Conservation (phyloP, 2,797 vertebrate species). For the Hylomyscus alleni region DNA sequence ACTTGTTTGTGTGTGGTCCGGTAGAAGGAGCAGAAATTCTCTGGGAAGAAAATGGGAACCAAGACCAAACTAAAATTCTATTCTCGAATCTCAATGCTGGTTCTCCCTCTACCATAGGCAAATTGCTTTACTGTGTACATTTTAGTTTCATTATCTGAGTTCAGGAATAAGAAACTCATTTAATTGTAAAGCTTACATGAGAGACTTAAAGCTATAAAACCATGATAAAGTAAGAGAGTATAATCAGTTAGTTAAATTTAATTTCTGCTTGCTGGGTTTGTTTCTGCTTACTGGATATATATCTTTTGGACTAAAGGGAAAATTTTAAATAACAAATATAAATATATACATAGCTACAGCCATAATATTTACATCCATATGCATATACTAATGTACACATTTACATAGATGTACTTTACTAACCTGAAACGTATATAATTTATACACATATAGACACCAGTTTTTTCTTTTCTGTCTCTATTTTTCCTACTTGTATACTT, state of each 20-base stretch:
- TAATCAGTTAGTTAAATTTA: neutral
- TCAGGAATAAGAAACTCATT: neutral
- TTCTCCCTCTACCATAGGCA: neutral
- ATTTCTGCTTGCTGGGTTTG: conserved; percentile 29
- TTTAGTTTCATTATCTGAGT: conserved; percentile 3
- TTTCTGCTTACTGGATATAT: conserved; percentile 17
- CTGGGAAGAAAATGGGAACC: neutral
- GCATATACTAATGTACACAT: neutral
- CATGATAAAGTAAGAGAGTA: neutral
- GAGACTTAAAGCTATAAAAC: neutral
- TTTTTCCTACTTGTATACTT: neutral
- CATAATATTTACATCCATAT: neutral
- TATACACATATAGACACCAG: neutral
- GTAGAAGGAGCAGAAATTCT: neutral
- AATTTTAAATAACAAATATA: neutral
- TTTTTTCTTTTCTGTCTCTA: neutral
- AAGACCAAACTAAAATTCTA: neutral
- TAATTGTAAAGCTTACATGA: neutral
- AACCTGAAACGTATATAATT: neutral
- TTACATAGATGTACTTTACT: neutral
- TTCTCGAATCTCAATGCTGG: neutral
- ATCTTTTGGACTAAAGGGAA: conserved; percentile 30
- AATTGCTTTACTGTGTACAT: neutral
- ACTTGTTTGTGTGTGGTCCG: neutral
- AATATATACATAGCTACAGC: neutral